phyloP scores from a whole-genome alignment of 2,797 vertebrate genomes.

The Aldrovandia affinis region DNA sequence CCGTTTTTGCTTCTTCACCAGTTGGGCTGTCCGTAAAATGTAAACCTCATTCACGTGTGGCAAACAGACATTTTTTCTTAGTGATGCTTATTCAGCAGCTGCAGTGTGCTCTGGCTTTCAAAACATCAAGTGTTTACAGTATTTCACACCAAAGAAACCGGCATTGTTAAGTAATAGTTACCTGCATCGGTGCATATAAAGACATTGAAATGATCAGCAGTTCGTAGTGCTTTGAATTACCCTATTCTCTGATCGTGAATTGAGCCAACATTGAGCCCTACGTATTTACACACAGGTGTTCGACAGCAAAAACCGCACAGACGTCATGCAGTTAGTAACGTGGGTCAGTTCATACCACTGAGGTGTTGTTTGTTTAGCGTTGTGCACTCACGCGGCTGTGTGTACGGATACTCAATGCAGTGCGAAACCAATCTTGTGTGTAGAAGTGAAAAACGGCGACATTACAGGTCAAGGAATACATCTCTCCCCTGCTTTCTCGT shows the following conservation, averaged over 20 bases:
- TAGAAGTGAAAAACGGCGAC: slow-evolving; percentile 3
- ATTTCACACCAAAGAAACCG: background rate
- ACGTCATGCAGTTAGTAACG: background rate
- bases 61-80: background rate
- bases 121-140: background rate
- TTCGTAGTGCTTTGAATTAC: background rate
- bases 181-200: background rate
- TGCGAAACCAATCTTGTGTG: slow-evolving; percentile 6
- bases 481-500: slow-evolving; percentile 2
- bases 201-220: background rate
- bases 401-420: slow-evolving; percentile 14
- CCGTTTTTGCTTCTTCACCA: background rate
- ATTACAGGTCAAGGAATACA: slow-evolving; percentile 5
- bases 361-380: slow-evolving; percentile 28
- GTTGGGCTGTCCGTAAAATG: background rate
- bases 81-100: background rate
- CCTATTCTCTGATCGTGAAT: slow-evolving; percentile 6
- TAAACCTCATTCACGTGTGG: background rate
- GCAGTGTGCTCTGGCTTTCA: background rate
- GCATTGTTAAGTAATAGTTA: background rate
- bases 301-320: background rate
- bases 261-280: background rate
- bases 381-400: background rate
- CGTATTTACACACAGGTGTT: background rate
- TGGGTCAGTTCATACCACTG: background rate